Conservation (phyloP, 2,888 invertebrate genomes). For the Julus scandinavius region DNA sequence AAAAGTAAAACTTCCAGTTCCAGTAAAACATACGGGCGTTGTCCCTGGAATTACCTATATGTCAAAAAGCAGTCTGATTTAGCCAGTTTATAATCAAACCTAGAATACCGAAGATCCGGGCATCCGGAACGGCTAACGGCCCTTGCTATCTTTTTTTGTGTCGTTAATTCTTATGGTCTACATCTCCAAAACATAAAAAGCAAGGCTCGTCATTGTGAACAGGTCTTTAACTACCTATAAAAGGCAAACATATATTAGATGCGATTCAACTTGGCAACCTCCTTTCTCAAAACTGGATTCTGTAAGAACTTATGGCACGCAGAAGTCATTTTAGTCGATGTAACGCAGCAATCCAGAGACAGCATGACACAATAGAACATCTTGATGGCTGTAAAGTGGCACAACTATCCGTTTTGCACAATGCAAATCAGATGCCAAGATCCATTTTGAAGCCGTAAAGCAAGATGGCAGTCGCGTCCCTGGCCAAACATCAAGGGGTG, state of each 20-base stretch:
- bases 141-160: neutral
- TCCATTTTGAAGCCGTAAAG: neutral
- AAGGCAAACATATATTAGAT: slow-evolving; percentile 12
- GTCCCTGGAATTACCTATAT: neutral
- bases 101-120: neutral
- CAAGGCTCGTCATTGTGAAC: neutral
- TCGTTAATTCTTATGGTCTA: slow-evolving; percentile 10
- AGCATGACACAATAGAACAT: neutral
- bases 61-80: neutral
- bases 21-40: neutral
- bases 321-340: neutral
- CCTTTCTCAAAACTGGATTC: neutral
- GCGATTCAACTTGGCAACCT: neutral
- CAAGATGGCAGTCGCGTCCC: neutral
- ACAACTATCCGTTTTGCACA: neutral
- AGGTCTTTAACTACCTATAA: slow-evolving; percentile 30
- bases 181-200: neutral
- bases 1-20: neutral
- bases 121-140: neutral
- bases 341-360: neutral
- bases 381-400: neutral
- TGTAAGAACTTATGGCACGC: neutral
- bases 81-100: neutral
- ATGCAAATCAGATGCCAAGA: neutral
- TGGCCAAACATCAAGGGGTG: neutral